phyloP scores from a whole-genome alignment of 2,888 invertebrate genomes.

The Isotomurus palustris region DNA sequence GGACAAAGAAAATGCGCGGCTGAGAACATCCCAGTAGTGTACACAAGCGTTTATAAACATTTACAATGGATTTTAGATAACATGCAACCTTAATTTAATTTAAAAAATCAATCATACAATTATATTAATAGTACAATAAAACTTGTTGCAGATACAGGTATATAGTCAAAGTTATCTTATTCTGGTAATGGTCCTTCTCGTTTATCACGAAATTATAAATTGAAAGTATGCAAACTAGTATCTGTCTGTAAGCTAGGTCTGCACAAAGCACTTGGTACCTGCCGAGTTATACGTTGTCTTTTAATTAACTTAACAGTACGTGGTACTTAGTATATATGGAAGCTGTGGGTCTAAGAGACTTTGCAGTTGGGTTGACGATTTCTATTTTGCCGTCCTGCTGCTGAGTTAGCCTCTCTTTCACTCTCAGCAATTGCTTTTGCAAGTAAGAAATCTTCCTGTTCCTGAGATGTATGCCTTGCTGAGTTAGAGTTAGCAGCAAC shows the following conservation, averaged over 20 bases:
- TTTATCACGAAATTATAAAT: too few species aligned
- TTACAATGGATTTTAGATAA: conserved; percentile 46
- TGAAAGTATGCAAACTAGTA: too few species aligned
- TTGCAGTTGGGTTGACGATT: conserved; percentile 26
- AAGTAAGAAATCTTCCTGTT: conserved; percentile 48
- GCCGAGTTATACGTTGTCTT: too few species aligned
- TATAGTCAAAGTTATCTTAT: too few species aligned
- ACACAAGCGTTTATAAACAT: conserved; percentile 46
- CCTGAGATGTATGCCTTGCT: conserved; percentile 25
- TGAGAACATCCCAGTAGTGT: conserved; percentile 46
- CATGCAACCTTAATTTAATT: conserved; percentile 5
- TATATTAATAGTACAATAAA: background rate
- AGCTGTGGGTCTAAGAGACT: conserved; percentile 21
- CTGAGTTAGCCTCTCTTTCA: conserved; percentile 39
- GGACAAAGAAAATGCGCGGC: conserved; percentile 44
- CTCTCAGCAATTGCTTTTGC: conserved; percentile 53
- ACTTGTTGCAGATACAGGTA: too few species aligned
- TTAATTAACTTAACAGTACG: background rate
- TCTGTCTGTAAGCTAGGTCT: too few species aligned
- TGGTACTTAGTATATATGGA: background rate
- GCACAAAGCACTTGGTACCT: too few species aligned
- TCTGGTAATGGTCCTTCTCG: too few species aligned
- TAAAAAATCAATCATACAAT: background rate
- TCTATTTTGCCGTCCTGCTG: conserved; percentile 10
- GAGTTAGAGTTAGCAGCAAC: background rate